Evolutionary conservation across 2,888 invertebrate species (phyloP).

Genomic region (Noctuana brunneofusca): DNA sequence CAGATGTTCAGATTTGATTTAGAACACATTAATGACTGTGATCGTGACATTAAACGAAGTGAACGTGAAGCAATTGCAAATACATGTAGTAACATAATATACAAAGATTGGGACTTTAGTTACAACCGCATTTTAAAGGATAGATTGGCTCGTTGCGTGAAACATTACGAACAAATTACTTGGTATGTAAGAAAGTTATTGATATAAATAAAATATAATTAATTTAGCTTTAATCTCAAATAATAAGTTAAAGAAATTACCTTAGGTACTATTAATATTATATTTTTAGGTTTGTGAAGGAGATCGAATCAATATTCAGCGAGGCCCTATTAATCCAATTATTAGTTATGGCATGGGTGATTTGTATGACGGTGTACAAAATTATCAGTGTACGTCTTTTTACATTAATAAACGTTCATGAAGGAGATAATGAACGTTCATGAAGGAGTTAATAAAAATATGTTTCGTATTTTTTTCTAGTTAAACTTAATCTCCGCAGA

Average conservation of each 20-base stretch:
- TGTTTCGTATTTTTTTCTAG: slow-evolving; percentile 48
- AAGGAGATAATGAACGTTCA: background rate
- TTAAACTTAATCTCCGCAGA: slow-evolving; percentile 59
- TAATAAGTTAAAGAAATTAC: too few relatives aligned
- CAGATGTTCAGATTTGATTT: slow-evolving; percentile 61
- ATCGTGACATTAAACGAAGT: slow-evolving; percentile 14
- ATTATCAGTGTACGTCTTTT: slow-evolving; percentile 60
- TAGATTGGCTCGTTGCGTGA: slow-evolving; percentile 55
- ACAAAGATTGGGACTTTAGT: slow-evolving; percentile 44
- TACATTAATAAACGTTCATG: background rate
- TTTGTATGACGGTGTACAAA: slow-evolving; percentile 73
- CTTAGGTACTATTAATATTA: too few relatives aligned
- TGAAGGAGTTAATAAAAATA: background rate
- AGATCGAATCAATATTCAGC: slow-evolving; percentile 64
- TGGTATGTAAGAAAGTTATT: slow-evolving; percentile 47
- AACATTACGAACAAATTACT: slow-evolving; percentile 59
- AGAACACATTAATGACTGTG: slow-evolving; percentile 52
- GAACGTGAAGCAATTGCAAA: slow-evolving; percentile 37
- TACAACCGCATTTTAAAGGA: slow-evolving; percentile 44
- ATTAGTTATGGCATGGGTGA: slow-evolving; percentile 64
- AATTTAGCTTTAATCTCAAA: too few relatives aligned
- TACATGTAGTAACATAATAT: slow-evolving; percentile 29
- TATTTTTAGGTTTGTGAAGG: slow-evolving; percentile 57
- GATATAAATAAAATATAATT: too few relatives aligned
- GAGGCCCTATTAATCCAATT: slow-evolving; percentile 66